phyloP scores from a whole-genome alignment of 2,113 vertebrate species.

The Bufo gargarizans region DNA sequence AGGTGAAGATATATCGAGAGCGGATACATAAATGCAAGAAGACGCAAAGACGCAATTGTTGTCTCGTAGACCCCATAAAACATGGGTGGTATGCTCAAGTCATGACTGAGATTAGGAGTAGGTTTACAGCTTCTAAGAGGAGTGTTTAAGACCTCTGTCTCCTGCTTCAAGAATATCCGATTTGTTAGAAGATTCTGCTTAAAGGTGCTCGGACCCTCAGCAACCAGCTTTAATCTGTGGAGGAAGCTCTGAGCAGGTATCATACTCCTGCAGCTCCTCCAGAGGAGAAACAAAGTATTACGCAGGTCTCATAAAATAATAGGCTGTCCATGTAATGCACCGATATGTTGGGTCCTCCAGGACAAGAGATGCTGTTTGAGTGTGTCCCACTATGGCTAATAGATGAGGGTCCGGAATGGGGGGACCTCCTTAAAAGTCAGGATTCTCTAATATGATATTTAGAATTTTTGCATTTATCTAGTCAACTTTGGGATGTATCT shows the following conservation, averaged over 20 bases:
- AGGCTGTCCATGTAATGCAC: too few species aligned
- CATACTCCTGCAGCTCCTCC: background rate
- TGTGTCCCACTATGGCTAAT: too few species aligned
- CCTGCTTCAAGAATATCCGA: background rate
- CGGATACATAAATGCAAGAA: slow-evolving; percentile 34
- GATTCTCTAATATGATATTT: too few species aligned
- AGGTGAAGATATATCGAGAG: background rate
- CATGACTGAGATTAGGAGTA: background rate
- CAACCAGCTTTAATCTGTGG: too few species aligned
- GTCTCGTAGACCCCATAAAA: slow-evolving; percentile 20
- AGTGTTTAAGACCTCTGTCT: slow-evolving; percentile 31
- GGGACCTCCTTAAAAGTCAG: too few species aligned
- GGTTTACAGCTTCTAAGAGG: background rate
- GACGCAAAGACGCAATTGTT: slow-evolving; percentile 33
- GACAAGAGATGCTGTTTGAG: too few species aligned
- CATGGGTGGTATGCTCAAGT: slow-evolving; percentile 13
- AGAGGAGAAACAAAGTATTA: background rate
- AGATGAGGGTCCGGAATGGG: too few species aligned
- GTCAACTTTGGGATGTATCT: too few species aligned
- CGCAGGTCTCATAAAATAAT: background rate
- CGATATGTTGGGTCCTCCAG: background rate
- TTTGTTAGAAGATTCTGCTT: background rate
- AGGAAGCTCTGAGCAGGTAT: background rate
- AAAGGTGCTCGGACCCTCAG: background rate
- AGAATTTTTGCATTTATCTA: too few species aligned